These are phyloP conservation scores for Drosophila guanche DNA, from an alignment of 1,140 invertebrate species.

Conservation along the genomic window DNA sequence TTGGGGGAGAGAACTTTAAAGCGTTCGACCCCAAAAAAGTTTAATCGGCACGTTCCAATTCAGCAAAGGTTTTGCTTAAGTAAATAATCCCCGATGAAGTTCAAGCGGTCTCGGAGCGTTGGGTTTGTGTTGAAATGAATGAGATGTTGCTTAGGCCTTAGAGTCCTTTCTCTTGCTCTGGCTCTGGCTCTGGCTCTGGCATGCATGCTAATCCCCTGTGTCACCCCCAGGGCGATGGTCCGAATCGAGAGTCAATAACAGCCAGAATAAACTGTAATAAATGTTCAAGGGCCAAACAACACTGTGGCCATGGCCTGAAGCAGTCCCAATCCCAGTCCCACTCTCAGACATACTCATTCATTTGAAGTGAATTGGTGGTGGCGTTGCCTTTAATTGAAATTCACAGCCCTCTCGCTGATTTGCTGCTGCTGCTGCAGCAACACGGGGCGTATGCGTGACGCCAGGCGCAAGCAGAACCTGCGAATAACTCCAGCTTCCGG, in stretches of 20 bases:
- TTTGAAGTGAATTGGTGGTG: slow-evolving; percentile 40
- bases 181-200: neutral
- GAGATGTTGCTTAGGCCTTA: slow-evolving; percentile 22
- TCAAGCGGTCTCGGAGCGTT: slow-evolving; percentile 4
- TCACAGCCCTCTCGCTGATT: slow-evolving; percentile 65
- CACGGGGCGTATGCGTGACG: slow-evolving; percentile 76
- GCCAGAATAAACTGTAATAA: slow-evolving; percentile 28
- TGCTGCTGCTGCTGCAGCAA: slow-evolving; percentile 26
- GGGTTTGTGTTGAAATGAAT: slow-evolving; percentile 17
- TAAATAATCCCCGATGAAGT: slow-evolving; percentile 57
- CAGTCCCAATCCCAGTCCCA: no score
- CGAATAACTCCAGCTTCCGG: slow-evolving; percentile 27
- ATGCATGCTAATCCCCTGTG: slow-evolving; percentile 10
- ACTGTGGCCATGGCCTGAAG: slow-evolving; percentile 14
- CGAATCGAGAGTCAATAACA: slow-evolving; percentile 40
- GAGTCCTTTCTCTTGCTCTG: neutral
- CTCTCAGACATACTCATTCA: slow-evolving; percentile 65
- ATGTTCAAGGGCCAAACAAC: neutral
- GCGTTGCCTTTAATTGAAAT: slow-evolving; percentile 69
- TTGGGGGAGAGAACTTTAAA: slow-evolving; percentile 66
- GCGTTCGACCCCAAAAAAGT: slow-evolving; percentile 42
- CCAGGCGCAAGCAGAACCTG: slow-evolving; percentile 47
- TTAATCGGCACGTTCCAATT: slow-evolving; percentile 62
- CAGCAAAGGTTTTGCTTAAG: slow-evolving; percentile 65
- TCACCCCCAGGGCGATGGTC: no score